These are phyloP conservation scores for Pseudanteris insignis DNA, from an alignment of 2,888 invertebrate species.

Conservation along the genomic window DNA sequence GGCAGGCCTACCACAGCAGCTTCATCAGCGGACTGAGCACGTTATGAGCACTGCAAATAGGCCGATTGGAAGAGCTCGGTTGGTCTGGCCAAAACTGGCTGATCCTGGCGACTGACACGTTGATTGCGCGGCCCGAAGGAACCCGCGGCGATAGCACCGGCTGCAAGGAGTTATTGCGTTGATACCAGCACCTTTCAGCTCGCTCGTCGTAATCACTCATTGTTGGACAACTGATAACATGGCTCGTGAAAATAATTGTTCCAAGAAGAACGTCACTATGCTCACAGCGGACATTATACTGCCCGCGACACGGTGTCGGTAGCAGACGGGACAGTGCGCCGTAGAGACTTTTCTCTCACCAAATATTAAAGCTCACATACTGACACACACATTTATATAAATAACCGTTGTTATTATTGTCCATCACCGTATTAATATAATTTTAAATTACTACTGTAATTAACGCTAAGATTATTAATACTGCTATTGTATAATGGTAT, in stretches of 20 bases:
- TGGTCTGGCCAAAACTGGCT: slow-evolving; percentile 67
- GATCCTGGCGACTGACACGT: slow-evolving; percentile 73
- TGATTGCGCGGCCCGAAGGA: slow-evolving; percentile 46
- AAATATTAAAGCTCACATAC: slow-evolving; percentile 1
- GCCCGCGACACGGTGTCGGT: slow-evolving; percentile 64
- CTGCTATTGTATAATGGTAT: slow-evolving; percentile 6
- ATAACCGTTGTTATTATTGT: slow-evolving; percentile 15
- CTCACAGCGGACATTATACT: slow-evolving; percentile 47
- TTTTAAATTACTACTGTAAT: slow-evolving; percentile 5
- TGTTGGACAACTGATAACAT: slow-evolving; percentile 4
- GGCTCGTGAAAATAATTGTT: slow-evolving; percentile 6
- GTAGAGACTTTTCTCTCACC: slow-evolving; percentile 24
- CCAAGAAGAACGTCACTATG: slow-evolving; percentile 32
- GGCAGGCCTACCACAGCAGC: no score
- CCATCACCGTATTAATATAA: background rate
- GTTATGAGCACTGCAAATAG: slow-evolving; percentile 63
- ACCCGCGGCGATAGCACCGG: slow-evolving; percentile 63
- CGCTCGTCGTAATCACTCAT: background rate
- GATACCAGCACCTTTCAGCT: background rate
- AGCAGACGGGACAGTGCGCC: slow-evolving; percentile 56
- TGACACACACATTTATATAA: slow-evolving; percentile 7
- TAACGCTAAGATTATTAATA: background rate
- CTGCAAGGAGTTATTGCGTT: slow-evolving; percentile 23
- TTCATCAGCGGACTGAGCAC: slow-evolving; percentile 47
- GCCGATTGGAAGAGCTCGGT: slow-evolving; percentile 60